Percentiles rank a stretch among this genome's conserved stretches.
These are phyloP conservation scores for Pollimyrus isidori DNA, from an alignment of 2,113 vertebrate species.

Conservation along the genomic window DNA sequence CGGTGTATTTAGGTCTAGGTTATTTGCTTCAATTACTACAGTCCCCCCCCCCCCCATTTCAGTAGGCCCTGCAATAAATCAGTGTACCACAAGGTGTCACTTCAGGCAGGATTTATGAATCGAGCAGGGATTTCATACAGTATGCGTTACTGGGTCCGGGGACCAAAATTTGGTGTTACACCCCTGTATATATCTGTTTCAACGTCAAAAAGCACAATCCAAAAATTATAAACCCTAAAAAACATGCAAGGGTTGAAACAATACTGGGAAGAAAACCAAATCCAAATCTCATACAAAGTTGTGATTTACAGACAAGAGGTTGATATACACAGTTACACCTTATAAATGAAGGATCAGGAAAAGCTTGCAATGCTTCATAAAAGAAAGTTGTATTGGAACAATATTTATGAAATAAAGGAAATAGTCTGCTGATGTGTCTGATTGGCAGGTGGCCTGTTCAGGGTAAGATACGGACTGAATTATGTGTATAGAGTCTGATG, in stretches of 20 bases:
- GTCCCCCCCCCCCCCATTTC: background rate
- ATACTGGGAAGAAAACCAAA: background rate
- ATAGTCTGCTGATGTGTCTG: background rate
- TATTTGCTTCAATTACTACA: background rate
- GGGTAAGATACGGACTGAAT: background rate
- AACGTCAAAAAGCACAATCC: background rate
- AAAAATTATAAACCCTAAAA: background rate
- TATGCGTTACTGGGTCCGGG: background rate
- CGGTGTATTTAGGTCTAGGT: background rate
- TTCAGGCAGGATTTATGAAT: slow-evolving; percentile 4
- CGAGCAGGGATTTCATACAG: background rate
- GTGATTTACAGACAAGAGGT: background rate
- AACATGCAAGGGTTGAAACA: background rate
- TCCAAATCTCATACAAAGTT: background rate
- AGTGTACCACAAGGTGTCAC: slow-evolving; percentile 32
- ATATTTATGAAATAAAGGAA: background rate
- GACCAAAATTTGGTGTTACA: background rate
- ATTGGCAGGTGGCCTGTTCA: background rate
- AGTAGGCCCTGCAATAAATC: slow-evolving; percentile 18
- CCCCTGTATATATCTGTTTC: background rate
- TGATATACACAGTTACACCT: background rate
- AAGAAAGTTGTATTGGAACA: background rate
- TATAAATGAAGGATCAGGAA: background rate
- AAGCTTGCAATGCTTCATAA: background rate
- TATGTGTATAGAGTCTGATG: background rate